Percentiles rank a stretch among this genome's conserved stretches.
Evolutionary conservation across 2,113 vertebrate genomes (phyloP).

Genomic region (Phalacrocorax aristotelis): DNA sequence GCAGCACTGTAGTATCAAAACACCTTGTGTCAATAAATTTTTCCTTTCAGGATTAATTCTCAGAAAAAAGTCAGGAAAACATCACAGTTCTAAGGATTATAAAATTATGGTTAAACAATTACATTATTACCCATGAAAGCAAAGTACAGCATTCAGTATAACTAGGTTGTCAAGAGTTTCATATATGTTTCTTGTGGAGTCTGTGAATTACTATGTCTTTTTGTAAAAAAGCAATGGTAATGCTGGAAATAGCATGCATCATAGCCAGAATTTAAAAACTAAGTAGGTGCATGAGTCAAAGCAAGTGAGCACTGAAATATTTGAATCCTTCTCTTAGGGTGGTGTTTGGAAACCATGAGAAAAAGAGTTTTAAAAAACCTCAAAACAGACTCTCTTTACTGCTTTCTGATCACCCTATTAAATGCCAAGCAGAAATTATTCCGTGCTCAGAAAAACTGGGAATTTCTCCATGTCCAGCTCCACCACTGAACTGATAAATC

Average conservation of each 20-base stretch:
- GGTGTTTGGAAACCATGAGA: not conserved
- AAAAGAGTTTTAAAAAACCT: not conserved
- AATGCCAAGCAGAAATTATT: not conserved
- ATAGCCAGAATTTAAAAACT: not conserved
- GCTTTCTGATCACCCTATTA: not conserved
- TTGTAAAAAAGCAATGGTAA: not conserved
- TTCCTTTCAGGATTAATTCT: not conserved
- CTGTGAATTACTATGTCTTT: not conserved
- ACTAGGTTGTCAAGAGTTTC: not conserved
- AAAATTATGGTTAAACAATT: not conserved
- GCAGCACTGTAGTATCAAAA: not conserved
- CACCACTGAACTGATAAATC: not conserved
- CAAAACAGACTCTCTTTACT: not conserved
- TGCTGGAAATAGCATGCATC: not conserved
- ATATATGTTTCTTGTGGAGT: not conserved
- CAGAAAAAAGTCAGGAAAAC: not conserved
- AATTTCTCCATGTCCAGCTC: not conserved
- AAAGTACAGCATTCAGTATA: not conserved
- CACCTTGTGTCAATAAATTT: not conserved
- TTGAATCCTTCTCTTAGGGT: not conserved
- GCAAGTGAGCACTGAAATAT: not conserved
- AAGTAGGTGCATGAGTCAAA: not conserved
- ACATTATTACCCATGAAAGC: not conserved
- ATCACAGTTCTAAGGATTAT: not conserved
- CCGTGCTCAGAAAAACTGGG: rapidly evolving